Percentiles rank a stretch among this genome's conserved stretches.
Evolutionary conservation across 2,113 vertebrate genomes (phyloP).

Genomic region (Rattus rattus): DNA sequence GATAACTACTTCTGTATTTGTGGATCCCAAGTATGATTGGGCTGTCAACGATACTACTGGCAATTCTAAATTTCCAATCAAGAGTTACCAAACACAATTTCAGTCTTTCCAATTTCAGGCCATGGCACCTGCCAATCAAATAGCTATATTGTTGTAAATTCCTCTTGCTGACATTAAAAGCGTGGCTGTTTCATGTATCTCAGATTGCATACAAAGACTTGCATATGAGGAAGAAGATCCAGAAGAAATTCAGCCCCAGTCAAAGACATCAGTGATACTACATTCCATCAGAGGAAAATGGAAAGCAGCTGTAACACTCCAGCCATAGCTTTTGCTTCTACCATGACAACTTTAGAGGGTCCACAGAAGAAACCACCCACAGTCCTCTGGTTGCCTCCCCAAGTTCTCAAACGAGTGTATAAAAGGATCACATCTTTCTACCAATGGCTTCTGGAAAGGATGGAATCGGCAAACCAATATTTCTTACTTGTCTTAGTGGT

Average conservation of each 20-base stretch:
- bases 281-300: neutral
- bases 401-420: neutral
- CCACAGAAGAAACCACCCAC: neutral
- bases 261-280: neutral
- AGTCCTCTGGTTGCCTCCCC: too few species aligned
- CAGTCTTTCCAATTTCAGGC: neutral
- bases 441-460: neutral
- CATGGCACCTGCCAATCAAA: neutral
- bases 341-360: neutral
- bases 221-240: neutral
- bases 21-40: neutral
- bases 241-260: neutral
- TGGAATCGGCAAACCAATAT: neutral
- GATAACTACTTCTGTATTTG: neutral
- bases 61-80: too few species aligned
- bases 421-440: neutral
- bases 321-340: neutral
- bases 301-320: neutral
- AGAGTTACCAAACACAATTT: neutral
- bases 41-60: neutral
- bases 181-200: neutral
- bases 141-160: neutral
- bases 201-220: neutral
- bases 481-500: neutral
- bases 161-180: too few species aligned